Base-by-base conservation (phyloP, 2,888 invertebrate genomes). In the Ochropleura plecta region DNA sequence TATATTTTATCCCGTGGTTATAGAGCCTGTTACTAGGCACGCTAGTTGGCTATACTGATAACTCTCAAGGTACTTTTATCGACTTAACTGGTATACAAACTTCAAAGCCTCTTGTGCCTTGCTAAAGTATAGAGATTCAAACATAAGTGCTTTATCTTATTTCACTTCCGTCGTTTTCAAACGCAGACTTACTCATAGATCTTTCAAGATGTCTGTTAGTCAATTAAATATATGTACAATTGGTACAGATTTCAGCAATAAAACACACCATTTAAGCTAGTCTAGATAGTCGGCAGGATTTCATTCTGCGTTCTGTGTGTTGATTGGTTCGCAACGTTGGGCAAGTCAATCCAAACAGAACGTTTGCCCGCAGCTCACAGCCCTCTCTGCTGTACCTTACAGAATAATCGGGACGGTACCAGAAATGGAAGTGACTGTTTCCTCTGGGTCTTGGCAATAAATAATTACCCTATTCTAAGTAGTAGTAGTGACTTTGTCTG, bases 261-360 rank as follows among this genome's bases (percentile, higher is more conserved):
- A 55, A 30, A 49, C 18, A 53, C 20, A 40, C n/a, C 51, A 46
- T 42, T 48, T 40, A 16, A 44, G 46, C 20, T 14, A 48, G 64
- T 48, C 53, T 65, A 53, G 48, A 60, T 18, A 60, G 1, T 8
- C 44, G 44, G 12, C n/a, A 55, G 30, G 48, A 55, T 71, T 55
- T 44, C 72, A 20, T 80, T 57, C 57, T 77, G 51, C n/a, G 63
- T 77, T 59, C 73, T 20, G 18, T 60, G 59, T 71, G 76, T 73
- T 80, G 60, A 78, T 80, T 78, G 77, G 73, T 65, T 65, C 81
- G 81, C 53, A 78, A 78, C 65, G 12, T 48, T 60, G 60, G 8
- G 51, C 62, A 42, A 42, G 57, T 42, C 65, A 70, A 76, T 70
- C 30, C 66, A 67, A 76, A 82, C 81, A 80, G 59, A 48, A 65